Evolutionary conservation across 2,888 invertebrate genomes (phyloP), one percentile per base, ranked within the genome.

Genomic region (Eurois occulta): DNA sequence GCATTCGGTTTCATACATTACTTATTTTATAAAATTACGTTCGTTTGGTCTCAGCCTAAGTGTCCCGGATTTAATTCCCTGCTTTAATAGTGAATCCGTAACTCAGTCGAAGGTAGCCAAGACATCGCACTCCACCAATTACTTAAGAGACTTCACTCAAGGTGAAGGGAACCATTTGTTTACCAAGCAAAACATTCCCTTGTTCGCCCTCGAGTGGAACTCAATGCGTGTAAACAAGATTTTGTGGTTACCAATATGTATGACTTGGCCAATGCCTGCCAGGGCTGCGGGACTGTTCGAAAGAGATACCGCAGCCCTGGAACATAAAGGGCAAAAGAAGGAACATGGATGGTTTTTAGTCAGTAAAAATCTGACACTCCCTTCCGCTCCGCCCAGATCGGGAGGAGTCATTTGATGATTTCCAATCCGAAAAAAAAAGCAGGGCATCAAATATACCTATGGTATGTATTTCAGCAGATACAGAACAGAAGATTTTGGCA

Each of bases 151-250:
- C 35, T 41, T 60, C n/a, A 18, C 11, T 43, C 28, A 21, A 68
- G 64, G 24, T 35, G 64, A 35, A 21, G 52, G 21, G 21, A 46
- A 6, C 16, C 1, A 28, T 52, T 32, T 41, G 64, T n/a, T 35
- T 43, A 43, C 28, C 52, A 55, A 55, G 65, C 52, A 43, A 76
- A 43, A 55, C 24, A 55, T 52, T 75, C 24, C 24, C 24, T 18
- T 32, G 21, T 0, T 28, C 16, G 24, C 18, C 43, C 10, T 28
- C 67, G 35, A 64, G 21, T 24, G 16, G 18, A 62, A n/a, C 32
- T 16, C 24, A 11, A 16, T 32, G n/a, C 24, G n/a, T 32, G 55
- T 41, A 41, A n/a, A 52, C 75, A 55, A 46, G n/a, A 24, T 16
- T 32, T 62, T 74, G 46, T 55, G 68, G 55, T 41, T 24, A 35